Percentiles rank a stretch among this genome's conserved stretches.
Evolutionary conservation across 2,113 vertebrate species (phyloP).

Genomic region (Struthio camelus): DNA sequence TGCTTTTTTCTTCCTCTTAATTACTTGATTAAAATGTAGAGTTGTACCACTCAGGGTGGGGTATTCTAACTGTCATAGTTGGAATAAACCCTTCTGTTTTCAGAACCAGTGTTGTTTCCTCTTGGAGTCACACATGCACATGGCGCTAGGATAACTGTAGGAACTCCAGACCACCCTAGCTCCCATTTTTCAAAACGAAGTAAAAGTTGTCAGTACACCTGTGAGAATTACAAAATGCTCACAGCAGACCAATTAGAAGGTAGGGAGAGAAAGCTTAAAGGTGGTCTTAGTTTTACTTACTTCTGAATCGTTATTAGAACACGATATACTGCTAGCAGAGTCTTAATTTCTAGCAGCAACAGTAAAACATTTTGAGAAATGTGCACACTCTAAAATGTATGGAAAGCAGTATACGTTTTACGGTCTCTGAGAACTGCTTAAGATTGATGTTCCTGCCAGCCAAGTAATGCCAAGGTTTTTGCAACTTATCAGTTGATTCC

Average conservation of each 20-base stretch:
- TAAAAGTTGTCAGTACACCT: not conserved
- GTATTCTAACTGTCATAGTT: not conserved
- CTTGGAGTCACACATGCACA: rapidly evolving
- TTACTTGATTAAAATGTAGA: not conserved
- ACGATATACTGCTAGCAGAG: not conserved
- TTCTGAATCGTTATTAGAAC: not conserved
- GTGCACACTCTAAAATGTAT: not conserved
- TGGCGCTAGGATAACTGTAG: not conserved
- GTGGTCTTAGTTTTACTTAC: not conserved
- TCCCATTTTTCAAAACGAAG: not conserved
- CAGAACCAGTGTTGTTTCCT: not conserved
- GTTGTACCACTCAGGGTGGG: not conserved
- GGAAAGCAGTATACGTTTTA: not conserved
- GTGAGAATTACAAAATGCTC: not conserved
- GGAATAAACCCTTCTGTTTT: not conserved
- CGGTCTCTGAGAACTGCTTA: not conserved
- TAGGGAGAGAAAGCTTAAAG: not conserved
- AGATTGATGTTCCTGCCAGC: not conserved
- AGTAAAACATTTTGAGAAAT: rapidly evolving
- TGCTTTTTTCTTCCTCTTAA: not conserved
- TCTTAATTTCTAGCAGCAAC: not conserved
- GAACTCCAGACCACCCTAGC: not conserved
- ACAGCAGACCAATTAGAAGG: not conserved
- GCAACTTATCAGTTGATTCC: not conserved
- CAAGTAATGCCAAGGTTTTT: not conserved